phyloP scores from a whole-genome alignment of 2,113 vertebrate species.

The Ictalurus furcatus region DNA sequence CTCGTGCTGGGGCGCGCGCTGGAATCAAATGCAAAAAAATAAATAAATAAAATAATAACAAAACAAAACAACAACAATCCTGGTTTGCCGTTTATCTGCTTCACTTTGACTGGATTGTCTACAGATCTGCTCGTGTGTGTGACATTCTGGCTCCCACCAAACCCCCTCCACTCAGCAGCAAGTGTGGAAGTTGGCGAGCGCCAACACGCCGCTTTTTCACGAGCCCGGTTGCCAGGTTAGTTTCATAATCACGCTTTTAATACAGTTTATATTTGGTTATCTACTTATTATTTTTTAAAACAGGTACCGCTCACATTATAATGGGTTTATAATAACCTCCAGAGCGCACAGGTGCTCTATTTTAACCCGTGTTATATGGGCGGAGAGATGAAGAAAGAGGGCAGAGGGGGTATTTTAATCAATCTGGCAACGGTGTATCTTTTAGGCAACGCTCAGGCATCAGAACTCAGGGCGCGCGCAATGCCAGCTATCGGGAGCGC shows the following conservation, averaged over 20 bases:
- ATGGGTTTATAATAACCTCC: fast-evolving
- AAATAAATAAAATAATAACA: background rate
- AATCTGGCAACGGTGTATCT: constrained; percentile 15
- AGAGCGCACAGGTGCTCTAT: background rate
- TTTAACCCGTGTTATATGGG: background rate
- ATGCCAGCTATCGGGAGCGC: background rate
- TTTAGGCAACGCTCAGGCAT: background rate
- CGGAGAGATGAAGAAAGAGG: background rate
- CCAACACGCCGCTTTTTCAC: constrained; percentile 30
- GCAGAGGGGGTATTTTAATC: background rate
- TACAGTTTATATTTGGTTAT: too few relatives aligned
- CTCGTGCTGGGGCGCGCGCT: constrained; percentile 30
- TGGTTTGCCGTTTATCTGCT: background rate
- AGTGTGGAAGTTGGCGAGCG: constrained; percentile 34
- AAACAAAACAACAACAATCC: too few relatives aligned
- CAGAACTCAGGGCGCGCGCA: background rate
- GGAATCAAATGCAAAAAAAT: background rate
- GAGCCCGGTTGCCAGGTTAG: background rate
- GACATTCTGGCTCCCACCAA: constrained; percentile 39
- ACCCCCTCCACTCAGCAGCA: constrained; percentile 21
- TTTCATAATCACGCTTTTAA: background rate
- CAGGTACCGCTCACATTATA: too few relatives aligned
- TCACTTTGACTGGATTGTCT: background rate
- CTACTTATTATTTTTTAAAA: background rate
- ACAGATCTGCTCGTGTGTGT: constrained; percentile 33